A percentile compares a stretch with the other conserved stretches of the same genome.
Evolutionary conservation across 1,140 invertebrate species (phyloP).

Genomic region (Drosophila triauraria): DNA sequence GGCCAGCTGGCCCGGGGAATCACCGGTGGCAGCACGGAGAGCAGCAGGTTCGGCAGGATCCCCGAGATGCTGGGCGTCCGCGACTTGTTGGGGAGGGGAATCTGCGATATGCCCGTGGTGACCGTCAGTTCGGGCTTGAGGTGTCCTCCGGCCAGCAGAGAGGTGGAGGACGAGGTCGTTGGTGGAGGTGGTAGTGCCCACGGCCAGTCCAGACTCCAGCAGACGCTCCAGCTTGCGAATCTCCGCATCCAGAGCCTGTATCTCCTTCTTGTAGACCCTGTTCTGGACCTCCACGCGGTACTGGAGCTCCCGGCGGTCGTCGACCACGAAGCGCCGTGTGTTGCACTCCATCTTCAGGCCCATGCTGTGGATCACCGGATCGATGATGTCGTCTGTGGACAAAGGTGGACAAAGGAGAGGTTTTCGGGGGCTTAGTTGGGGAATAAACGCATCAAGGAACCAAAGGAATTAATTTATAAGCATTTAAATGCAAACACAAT

Average conservation of each 20-base stretch:
- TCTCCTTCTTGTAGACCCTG: slow-evolving; percentile 93
- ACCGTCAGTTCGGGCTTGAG: slow-evolving; percentile 85
- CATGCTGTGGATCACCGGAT: slow-evolving; percentile 94
- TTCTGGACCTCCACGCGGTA: slow-evolving; percentile 96
- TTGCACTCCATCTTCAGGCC: slow-evolving; percentile 95
- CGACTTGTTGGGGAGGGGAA: slow-evolving; percentile 49
- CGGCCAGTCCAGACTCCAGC: slow-evolving; percentile 86
- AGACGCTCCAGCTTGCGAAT: slow-evolving; percentile 91
- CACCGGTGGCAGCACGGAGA: slow-evolving; percentile 90
- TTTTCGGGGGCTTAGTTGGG: neutral
- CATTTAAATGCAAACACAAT: neutral
- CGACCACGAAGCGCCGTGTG: slow-evolving; percentile 91
- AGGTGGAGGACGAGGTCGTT: slow-evolving; percentile 87
- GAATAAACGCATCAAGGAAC: neutral
- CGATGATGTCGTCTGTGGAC: slow-evolving; percentile 87
- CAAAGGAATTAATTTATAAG: too few species aligned
- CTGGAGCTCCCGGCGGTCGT: slow-evolving; percentile 91
- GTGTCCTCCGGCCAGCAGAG: slow-evolving; percentile 85
- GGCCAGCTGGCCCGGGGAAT: slow-evolving; percentile 91
- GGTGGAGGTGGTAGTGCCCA: slow-evolving; percentile 86
- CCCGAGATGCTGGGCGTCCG: slow-evolving; percentile 89
- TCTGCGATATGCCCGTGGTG: slow-evolving; percentile 52
- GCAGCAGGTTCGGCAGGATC: slow-evolving; percentile 89
- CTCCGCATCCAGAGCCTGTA: slow-evolving; percentile 92
- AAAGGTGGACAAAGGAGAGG: neutral